Percentiles rank a stretch among this genome's conserved stretches.
Evolutionary conservation across 53 echinoderm and acorn worm genomes (phyloP).

Genomic region (Zoroaster sp.): DNA sequence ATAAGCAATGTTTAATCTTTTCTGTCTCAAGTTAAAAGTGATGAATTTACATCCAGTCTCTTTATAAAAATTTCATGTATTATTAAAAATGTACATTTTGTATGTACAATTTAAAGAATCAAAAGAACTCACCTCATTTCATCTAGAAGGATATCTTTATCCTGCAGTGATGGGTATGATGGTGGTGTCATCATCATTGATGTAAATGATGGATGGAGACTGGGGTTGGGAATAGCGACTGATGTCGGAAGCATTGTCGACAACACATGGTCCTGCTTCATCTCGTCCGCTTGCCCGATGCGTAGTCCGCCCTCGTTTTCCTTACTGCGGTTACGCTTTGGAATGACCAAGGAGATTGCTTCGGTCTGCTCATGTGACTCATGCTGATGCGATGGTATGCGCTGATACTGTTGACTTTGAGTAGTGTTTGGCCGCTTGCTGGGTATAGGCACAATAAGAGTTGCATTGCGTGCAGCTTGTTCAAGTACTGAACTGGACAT

Average conservation of each 20-base stretch:
- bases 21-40: too few relatives aligned
- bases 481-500: constrained; percentile 65
- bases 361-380: constrained; percentile 77
- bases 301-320: not conserved
- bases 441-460: constrained; percentile 23
- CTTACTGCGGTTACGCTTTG: constrained; percentile 62
- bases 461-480: constrained; percentile 46
- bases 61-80: too few relatives aligned
- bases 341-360: constrained; percentile 89
- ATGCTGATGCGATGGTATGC: not conserved
- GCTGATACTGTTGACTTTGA: not conserved
- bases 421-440: not conserved
- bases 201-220: constrained; percentile 83
- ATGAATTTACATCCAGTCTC: too few relatives aligned
- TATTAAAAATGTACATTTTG: not conserved
- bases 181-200: constrained; percentile 65
- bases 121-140: constrained; percentile 23
- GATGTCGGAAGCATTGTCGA: constrained; percentile 84
- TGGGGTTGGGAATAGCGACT: constrained; percentile 98
- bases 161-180: constrained; percentile 14
- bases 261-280: constrained; percentile 43
- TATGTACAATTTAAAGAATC: not conserved
- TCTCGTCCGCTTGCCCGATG: constrained; percentile 21
- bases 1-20: too few relatives aligned
- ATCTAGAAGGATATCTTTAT: constrained; percentile 48